Evolutionary conservation across 2,113 vertebrate genomes (phyloP).

Genomic region (Phaethornis superciliosus): DNA sequence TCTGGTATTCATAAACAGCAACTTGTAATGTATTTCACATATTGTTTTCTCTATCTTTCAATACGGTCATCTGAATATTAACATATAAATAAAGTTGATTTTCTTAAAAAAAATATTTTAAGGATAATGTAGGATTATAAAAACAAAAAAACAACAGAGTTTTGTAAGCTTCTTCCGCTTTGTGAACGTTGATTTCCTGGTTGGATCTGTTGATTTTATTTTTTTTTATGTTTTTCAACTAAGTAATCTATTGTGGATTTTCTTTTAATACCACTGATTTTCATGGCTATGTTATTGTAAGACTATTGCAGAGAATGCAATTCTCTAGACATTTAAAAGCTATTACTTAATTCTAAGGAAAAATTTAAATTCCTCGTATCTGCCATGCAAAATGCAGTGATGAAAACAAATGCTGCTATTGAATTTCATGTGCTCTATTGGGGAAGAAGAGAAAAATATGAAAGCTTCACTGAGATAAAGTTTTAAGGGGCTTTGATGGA

Average conservation of each 20-base stretch:
- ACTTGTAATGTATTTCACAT: not conserved
- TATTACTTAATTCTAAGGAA: not conserved
- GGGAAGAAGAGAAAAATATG: not conserved
- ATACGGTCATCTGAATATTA: not conserved
- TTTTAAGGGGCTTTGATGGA: not conserved
- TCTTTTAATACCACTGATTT: not conserved
- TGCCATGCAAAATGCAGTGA: not conserved
- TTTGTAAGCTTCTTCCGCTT: not conserved
- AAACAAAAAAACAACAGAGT: rapidly evolving
- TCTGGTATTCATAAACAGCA: not conserved
- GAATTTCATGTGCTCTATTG: not conserved
- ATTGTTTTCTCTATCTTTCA: not conserved
- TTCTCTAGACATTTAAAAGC: not conserved
- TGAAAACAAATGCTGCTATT: not conserved
- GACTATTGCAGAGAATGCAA: not conserved
- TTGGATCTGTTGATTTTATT: not conserved
- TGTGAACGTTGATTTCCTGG: not conserved
- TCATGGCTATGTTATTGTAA: not conserved
- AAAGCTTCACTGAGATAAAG: not conserved
- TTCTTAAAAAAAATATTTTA: not conserved
- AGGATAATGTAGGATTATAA: not conserved
- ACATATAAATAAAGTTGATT: not conserved
- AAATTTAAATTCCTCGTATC: not conserved
- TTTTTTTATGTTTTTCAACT: not conserved
- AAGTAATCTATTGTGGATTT: not conserved